Evolutionary conservation across 2,888 invertebrate species (phyloP).

Genomic region (Cataglyphis altisquamis): DNA sequence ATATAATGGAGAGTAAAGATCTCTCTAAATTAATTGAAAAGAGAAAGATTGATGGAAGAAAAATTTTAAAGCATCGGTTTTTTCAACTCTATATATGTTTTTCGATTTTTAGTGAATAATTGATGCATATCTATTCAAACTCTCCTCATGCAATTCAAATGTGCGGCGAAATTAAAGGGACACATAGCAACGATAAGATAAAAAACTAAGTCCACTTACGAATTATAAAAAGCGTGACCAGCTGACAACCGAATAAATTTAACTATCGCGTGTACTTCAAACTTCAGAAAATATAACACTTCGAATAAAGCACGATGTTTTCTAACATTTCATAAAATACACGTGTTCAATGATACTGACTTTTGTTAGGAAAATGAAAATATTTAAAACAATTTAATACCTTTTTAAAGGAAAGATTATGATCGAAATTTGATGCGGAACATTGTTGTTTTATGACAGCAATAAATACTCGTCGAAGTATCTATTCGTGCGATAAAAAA

Average conservation of each 20-base stretch:
- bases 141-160: neutral
- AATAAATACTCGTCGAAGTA: neutral
- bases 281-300: neutral
- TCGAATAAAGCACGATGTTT: neutral
- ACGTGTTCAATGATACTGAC: neutral
- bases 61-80: neutral
- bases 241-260: neutral
- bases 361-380: neutral
- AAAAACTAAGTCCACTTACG: neutral
- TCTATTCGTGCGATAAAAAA: neutral
- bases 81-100: neutral
- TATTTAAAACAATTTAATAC: neutral
- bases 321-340: neutral
- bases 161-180: neutral
- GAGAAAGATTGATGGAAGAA: neutral
- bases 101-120: neutral
- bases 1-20: neutral
- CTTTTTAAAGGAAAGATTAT: neutral
- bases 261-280: neutral
- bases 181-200: neutral
- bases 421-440: neutral
- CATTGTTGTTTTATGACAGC: neutral
- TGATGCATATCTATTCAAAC: conserved; percentile 24
- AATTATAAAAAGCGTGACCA: neutral
- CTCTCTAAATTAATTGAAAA: neutral